Percentiles rank a stretch among this genome's conserved stretches.
phyloP scores from a whole-genome alignment of 1,140 invertebrate genomes.

The Schmidtea mediterranea region DNA sequence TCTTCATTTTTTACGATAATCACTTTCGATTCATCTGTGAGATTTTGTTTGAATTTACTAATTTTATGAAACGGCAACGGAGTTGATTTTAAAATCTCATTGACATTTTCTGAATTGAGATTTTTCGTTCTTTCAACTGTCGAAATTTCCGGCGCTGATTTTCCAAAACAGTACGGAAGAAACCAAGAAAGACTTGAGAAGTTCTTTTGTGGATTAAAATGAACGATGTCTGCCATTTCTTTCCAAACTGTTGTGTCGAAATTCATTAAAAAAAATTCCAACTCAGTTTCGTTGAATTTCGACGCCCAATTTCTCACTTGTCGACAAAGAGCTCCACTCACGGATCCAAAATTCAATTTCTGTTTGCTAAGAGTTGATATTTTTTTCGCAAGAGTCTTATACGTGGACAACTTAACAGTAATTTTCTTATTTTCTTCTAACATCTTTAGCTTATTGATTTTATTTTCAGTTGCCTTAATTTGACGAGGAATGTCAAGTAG shows the following conservation, averaged over 20 bases:
- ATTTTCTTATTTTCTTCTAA: constrained; percentile 9
- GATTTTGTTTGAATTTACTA: constrained; percentile 11
- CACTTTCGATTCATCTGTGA: constrained; percentile 14
- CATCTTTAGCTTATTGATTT: constrained; percentile 15
- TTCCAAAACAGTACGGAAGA: constrained; percentile 17
- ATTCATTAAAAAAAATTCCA: constrained; percentile 18
- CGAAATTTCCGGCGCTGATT: constrained; percentile 11
- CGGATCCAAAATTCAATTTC: constrained; percentile 12
- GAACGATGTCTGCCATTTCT: constrained; percentile 19
- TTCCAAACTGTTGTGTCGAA: constrained; percentile 21
- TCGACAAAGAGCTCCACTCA: constrained; percentile 17
- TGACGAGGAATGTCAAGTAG: constrained; percentile 18
- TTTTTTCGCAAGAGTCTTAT: constrained; percentile 16
- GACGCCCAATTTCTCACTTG: constrained; percentile 15
- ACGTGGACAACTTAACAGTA: constrained; percentile 18
- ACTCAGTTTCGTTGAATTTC: constrained; percentile 14
- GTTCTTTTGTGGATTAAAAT: constrained; percentile 18
- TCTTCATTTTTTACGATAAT: constrained; percentile 12
- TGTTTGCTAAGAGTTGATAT: constrained; percentile 14
- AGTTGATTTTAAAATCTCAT: constrained; percentile 12
- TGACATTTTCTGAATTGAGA: constrained; percentile 15
- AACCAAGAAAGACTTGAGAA: constrained; percentile 20
- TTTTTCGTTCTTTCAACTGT: constrained; percentile 11
- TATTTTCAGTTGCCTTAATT: constrained; percentile 16
- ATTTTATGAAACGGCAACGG: constrained; percentile 15